Evolutionary conservation across 2,113 vertebrate species (phyloP), one percentile per base, ranked within the genome.

Genomic region (Brachionichthys hirsutus): DNA sequence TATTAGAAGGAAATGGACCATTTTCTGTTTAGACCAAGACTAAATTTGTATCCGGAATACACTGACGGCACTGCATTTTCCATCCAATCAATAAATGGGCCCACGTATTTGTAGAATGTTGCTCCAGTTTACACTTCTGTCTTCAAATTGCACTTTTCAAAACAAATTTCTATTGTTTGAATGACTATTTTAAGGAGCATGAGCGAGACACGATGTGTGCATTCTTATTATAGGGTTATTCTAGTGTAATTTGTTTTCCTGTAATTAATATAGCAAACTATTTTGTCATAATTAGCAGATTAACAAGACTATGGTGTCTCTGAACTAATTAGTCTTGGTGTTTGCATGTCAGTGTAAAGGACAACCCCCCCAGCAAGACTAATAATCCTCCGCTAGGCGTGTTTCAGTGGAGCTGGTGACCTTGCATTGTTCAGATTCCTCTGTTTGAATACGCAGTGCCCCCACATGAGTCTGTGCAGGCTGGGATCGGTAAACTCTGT

Each of bases 391-490:
- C 41, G 47, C 73, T 73, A 58, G 76, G 78, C 65, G n/a, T 78
- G 66, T 67, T 64, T 84, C 68, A 17, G 73, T 77, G 67, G 46
- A 76, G 78, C 54, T 71, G 53, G 68, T 83, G 80, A 86, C 84
- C 85, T 85, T 67, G 75, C 87, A 89, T 90, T 88, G 80, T 75
- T 88, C 13, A 13, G 75, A 89, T 89, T 88, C 87, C 80, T 85
- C 20, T 75, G 61, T 75, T 75, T 78, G 67, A 85, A 78, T 68
- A 73, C 81, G 75, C 47, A 16, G 61, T 68, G 70, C 68, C 73
- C 73, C 78, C 75, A 76, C 42, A 66, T 64, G 74, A 85, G 81
- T 79, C 67, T 81, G 75, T 59, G 67, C 68, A 73, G 55, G 54
- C 73, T 77, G 19, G 64, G 80, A 71, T 62, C 70, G 64, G 56